Evolutionary conservation across 2,113 vertebrate genomes (phyloP).

Genomic region (Sapajus apella): DNA sequence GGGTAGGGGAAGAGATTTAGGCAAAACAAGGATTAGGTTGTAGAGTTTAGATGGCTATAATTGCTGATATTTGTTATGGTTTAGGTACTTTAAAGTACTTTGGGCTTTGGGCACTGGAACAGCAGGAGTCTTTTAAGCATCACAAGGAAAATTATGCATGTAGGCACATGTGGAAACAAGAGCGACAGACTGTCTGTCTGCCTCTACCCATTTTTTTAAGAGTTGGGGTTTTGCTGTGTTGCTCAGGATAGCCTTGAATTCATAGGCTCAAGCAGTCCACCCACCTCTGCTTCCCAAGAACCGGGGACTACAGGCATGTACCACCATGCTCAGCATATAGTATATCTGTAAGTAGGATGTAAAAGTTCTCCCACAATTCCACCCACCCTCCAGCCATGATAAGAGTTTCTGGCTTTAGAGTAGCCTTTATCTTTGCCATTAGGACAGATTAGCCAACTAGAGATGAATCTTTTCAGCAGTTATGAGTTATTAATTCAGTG

Average conservation of each 20-base stretch:
- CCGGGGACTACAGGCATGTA: too few relatives aligned
- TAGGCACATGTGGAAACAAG: neutral
- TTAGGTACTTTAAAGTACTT: neutral
- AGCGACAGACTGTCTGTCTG: too few relatives aligned
- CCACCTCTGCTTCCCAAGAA: too few relatives aligned
- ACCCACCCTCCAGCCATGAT: neutral
- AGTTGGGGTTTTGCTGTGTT: too few relatives aligned
- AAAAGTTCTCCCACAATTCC: neutral
- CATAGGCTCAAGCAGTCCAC: too few relatives aligned
- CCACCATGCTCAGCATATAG: too few relatives aligned
- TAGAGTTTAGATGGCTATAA: neutral
- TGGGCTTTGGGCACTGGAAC: neutral
- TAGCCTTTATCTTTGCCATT: neutral
- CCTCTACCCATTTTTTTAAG: too few relatives aligned
- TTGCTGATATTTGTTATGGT: neutral
- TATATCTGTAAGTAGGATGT: neutral
- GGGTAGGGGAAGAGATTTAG: neutral
- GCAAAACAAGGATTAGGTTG: neutral
- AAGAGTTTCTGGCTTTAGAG: neutral
- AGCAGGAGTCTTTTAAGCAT: neutral
- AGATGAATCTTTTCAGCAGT: neutral
- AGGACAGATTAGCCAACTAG: neutral
- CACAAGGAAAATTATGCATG: neutral
- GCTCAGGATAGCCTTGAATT: too few relatives aligned
- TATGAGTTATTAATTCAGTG: neutral